Evolutionary conservation across 2,797 vertebrate genomes (phyloP).

Genomic region (Eulemur mongoz): DNA sequence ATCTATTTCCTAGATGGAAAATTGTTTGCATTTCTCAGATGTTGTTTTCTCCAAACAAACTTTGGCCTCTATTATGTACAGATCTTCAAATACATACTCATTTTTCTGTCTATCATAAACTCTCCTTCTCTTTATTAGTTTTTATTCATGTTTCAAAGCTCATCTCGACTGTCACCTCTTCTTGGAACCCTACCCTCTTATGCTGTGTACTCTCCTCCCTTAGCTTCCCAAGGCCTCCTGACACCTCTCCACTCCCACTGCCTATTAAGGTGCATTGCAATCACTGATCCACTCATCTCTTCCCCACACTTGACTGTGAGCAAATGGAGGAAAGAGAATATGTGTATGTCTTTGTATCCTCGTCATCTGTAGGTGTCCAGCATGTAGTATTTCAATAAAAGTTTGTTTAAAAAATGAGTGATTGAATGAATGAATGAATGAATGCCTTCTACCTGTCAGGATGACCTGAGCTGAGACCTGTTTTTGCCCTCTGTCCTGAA

Average conservation of each 20-base stretch:
- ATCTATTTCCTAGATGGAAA: background rate
- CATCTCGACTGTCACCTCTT: background rate
- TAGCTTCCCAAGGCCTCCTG: background rate
- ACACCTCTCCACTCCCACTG: background rate
- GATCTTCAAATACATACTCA: background rate
- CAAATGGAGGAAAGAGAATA: background rate
- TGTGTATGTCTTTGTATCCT: background rate
- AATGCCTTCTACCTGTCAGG: background rate
- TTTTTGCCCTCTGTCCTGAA: background rate
- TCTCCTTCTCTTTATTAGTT: background rate
- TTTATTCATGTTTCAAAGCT: background rate
- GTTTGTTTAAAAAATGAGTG: background rate
- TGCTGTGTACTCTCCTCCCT: background rate
- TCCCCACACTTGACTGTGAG: background rate
- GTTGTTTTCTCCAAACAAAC: background rate
- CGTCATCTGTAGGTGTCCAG: background rate
- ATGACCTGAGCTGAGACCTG: background rate
- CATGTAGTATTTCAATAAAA: background rate
- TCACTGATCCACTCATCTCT: background rate
- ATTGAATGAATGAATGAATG: background rate
- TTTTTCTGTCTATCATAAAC: background rate
- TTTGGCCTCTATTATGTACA: background rate
- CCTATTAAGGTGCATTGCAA: background rate
- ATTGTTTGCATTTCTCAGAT: background rate
- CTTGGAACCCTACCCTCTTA: background rate